Evolutionary conservation across 2,888 invertebrate genomes (phyloP), one percentile per base, ranked within the genome.

Genomic region (Drosophila antonietae): DNA sequence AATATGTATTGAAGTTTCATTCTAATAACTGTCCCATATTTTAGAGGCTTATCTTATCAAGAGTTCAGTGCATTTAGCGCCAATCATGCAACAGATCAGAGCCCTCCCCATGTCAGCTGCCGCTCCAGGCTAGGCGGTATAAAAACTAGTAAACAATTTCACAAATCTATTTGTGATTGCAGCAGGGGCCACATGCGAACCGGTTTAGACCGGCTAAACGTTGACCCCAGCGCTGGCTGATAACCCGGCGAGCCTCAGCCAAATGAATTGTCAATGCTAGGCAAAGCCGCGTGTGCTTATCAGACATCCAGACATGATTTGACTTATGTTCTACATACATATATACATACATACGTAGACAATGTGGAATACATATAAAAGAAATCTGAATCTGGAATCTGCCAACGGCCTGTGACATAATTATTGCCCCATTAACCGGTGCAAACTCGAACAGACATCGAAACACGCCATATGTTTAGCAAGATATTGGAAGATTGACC

Each of bases 241-340:
- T 85, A 85, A 88, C 84, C 89, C 71, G 65, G 75, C 78, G 61
- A 31, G 63, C 47, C 73, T 51, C 59, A 68, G 64, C 44, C 53
- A 39, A 71, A 80, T 85, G 71, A 88, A 85, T 80, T 84, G 67
- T 77, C 68, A 70, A 63, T 46, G 37, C 44, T 74, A 74, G 47
- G 75, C 69, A 67, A 64, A 68, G 66, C 73, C 47, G 67, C 56
- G 23, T 33, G 33, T 9, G 31, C 70, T 83, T 88, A 84, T 86
- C 88, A 75, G 18, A 4, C 53, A 53, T 15, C 53, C 43, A 44
- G 37, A 68, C 60, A 39, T 37, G 51, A 52, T 57, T 64, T 60
- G 15, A 60, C 47, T 44, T 68, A 14, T 65, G 44, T 20, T 35
- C 20, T 7, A n/a, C 41, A 41, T 8, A 41, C n/a, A 43, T 47